Conservation (phyloP, 2,797 vertebrate species). For the Decapterus maruadsi region DNA sequence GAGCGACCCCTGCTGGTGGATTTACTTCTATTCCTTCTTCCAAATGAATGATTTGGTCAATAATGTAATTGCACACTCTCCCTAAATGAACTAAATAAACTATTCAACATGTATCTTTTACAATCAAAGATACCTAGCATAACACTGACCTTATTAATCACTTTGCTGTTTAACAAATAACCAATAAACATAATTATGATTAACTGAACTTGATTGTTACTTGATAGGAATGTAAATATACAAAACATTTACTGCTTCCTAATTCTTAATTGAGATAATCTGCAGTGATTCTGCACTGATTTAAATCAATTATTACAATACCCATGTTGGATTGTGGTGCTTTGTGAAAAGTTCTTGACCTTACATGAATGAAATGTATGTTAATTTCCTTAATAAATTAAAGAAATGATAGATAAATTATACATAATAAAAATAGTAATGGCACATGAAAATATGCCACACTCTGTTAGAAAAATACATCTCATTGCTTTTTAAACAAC, state of each 20-base stretch:
- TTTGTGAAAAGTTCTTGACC: neutral
- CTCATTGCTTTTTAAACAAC: neutral
- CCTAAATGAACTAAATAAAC: no score
- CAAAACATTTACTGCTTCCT: neutral
- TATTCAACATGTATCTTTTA: neutral
- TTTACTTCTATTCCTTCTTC: neutral
- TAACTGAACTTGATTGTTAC: neutral
- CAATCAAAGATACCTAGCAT: neutral
- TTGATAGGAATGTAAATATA: slow-evolving; percentile 3
- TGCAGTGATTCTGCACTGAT: neutral
- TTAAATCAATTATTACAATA: no score
- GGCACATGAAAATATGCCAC: neutral
- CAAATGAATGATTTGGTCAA: neutral
- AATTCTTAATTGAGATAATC: neutral
- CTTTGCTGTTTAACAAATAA: neutral
- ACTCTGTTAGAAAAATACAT: slow-evolving; percentile 8
- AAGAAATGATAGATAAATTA: neutral
- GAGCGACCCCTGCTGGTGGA: no score
- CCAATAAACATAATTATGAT: neutral
- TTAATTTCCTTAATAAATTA: neutral
- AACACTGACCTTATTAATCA: neutral
- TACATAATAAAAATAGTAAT: neutral
- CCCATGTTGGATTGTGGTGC: neutral
- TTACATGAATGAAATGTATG: neutral
- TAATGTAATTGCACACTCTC: no score